A percentile compares a stretch with the other conserved stretches of the same genome.
These are phyloP conservation scores for Molossus molossus DNA, from an alignment of 2,797 vertebrate genomes.

Conservation along the genomic window DNA sequence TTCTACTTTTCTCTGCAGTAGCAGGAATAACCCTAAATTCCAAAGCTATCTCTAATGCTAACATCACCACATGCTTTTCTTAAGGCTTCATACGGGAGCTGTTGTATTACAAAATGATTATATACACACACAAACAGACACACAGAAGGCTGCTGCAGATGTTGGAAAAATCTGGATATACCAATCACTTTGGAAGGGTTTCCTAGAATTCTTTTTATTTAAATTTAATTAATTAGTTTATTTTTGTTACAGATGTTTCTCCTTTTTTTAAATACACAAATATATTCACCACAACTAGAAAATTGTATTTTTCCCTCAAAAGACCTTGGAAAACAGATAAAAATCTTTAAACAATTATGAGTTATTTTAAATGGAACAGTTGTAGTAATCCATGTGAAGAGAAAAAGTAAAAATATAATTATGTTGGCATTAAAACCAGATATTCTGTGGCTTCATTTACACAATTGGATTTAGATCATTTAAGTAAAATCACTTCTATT, in stretches of 20 bases:
- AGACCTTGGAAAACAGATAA: neutral
- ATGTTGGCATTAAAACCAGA: constrained; percentile 37
- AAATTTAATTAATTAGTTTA: too few relatives aligned
- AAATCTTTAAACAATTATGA: constrained; percentile 51
- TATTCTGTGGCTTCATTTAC: constrained; percentile 25
- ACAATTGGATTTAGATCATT: constrained; percentile 22
- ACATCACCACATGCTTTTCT: constrained; percentile 59
- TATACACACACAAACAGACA: neutral
- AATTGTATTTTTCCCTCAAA: constrained; percentile 1
- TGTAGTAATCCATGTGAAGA: constrained; percentile 17
- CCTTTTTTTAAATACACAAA: neutral
- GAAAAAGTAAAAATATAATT: constrained; percentile 40
- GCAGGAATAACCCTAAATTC: constrained; percentile 75
- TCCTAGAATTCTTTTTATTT: constrained; percentile 25
- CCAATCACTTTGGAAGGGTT: neutral
- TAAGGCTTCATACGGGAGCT: constrained; percentile 70
- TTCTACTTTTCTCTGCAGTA: constrained; percentile 75
- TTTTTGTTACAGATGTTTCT: too few relatives aligned
- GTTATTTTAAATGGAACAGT: constrained; percentile 20
- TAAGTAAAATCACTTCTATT: constrained; percentile 27
- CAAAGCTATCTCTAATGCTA: constrained; percentile 50
- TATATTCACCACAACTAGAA: constrained; percentile 1
- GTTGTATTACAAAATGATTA: constrained; percentile 38
- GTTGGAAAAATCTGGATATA: constrained; percentile 31
- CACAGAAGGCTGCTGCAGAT: neutral